Conservation (phyloP, 2,113 vertebrate genomes). For the Coryphaenoides rupestris region DNA sequence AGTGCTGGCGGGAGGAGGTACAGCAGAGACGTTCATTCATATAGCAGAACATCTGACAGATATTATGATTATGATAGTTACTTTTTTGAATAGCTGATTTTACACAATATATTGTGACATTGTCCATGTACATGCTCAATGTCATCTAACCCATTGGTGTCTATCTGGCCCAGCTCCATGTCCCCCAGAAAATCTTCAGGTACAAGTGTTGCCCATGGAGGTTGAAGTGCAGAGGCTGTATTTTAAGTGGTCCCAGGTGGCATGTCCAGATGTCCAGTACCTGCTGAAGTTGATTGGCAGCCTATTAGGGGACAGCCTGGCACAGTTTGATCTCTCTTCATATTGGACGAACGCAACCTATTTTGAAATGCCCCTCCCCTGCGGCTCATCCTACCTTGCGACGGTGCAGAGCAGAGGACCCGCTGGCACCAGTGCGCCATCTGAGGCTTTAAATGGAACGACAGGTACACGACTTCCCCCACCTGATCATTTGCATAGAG, state of each 20-base stretch:
- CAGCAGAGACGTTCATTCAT: not conserved
- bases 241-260: conserved; percentile 54
- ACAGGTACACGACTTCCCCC: conserved; percentile 60
- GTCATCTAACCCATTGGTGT: not conserved
- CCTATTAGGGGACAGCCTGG: conserved; percentile 50
- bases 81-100: too few relatives aligned
- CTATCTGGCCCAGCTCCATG: conserved; percentile 62
- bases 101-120: too few relatives aligned
- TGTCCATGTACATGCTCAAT: not conserved
- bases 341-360: conserved; percentile 64
- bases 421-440: conserved; percentile 52
- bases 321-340: conserved; percentile 59
- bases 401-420: conserved; percentile 61
- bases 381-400: conserved; percentile 64
- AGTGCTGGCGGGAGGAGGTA: conserved; percentile 62
- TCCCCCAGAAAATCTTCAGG: conserved; percentile 55
- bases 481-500: too few relatives aligned
- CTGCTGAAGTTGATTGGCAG: conserved; percentile 56
- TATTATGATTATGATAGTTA: too few relatives aligned
- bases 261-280: conserved; percentile 58
- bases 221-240: conserved; percentile 45
- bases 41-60: too few relatives aligned
- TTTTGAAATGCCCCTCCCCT: conserved; percentile 72
- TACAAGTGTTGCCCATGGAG: conserved; percentile 43
- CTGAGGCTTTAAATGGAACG: conserved; percentile 42